These are phyloP conservation scores for Mellivora capensis DNA, from an alignment of 2,113 vertebrate species.

Conservation along the genomic window DNA sequence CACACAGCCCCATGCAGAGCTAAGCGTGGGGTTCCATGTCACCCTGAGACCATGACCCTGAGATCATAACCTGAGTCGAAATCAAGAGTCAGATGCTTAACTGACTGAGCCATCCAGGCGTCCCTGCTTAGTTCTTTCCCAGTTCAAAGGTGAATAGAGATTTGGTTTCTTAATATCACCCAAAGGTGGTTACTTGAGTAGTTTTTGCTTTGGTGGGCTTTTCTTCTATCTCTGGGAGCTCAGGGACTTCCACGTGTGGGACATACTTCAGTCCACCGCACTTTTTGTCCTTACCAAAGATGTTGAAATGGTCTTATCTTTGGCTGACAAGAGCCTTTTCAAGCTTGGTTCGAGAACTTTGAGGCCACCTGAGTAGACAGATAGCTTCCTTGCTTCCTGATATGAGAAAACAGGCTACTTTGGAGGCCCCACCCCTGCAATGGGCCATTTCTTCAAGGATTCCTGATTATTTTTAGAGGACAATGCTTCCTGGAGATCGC, in stretches of 20 bases:
- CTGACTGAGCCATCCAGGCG: not conserved
- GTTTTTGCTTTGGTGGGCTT: not conserved
- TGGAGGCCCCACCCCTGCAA: not conserved
- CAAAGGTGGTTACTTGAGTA: not conserved
- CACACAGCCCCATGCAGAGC: not conserved
- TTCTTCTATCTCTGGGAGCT: not conserved
- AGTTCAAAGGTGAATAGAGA: not conserved
- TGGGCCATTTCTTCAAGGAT: not conserved
- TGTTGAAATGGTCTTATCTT: not conserved
- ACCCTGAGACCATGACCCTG: not conserved
- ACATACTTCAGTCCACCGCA: not conserved
- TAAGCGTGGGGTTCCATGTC: not conserved
- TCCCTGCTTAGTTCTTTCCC: not conserved
- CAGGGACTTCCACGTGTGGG: not conserved
- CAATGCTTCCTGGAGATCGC: not conserved
- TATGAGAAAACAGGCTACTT: not conserved
- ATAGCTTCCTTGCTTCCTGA: not conserved
- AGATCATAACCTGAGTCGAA: not conserved
- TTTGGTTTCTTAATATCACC: not conserved
- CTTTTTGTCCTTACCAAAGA: not conserved
- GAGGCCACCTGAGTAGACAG: not conserved
- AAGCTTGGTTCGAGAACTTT: not conserved
- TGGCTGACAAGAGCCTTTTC: not conserved
- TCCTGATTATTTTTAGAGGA: not conserved
- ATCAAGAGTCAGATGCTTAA: not conserved